Base-by-base conservation (phyloP, 2,888 invertebrate species). In the Anodontia alba region DNA sequence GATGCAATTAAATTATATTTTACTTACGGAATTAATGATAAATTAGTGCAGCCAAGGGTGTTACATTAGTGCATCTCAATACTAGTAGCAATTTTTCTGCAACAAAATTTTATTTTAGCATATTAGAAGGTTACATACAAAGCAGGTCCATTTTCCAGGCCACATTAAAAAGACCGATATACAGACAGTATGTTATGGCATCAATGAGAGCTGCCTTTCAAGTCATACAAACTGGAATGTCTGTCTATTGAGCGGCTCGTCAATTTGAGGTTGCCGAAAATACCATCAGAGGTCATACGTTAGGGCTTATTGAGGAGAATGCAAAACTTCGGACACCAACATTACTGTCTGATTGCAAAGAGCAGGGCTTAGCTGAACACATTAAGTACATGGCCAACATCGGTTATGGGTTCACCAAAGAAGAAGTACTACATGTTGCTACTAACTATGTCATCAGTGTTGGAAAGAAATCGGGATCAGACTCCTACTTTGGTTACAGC, bases 301-400 rank as follows among this genome's bases (percentile, higher is more conserved):
- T 57, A 5, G 57, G 57, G 29, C n/a, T n/a, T n/a, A n/a, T n/a
- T n/a, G n/a, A n/a, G n/a, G n/a, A n/a, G n/a, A n/a, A n/a, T n/a
- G n/a, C n/a, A n/a, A n/a, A n/a, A n/a, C n/a, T n/a, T n/a, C n/a
- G n/a, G n/a, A n/a, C n/a, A n/a, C n/a, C n/a, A 10, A 7, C 57
- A 17, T 7, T 57, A 10, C 29, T 36, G 8, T 12, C 33, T 3
- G 23, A 42, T 36, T 3, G 36, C 7, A 38, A 67, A 67, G 67
- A 67, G 36, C 15, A 33, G 23, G 1, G 36, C 20, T 3, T n/a
- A n/a, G n/a, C n/a, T n/a, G n/a, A n/a, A n/a, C n/a, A n/a, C n/a
- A n/a, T n/a, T n/a, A n/a, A n/a, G 67, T 33, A 3, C 36, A 67
- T 67, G 67, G 67, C 7, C 36, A 67, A 12, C n/a, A 67, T 67